These are phyloP conservation scores for Ametastegia equiseti DNA, from an alignment of 2,888 invertebrate species.

Conservation along the genomic window DNA sequence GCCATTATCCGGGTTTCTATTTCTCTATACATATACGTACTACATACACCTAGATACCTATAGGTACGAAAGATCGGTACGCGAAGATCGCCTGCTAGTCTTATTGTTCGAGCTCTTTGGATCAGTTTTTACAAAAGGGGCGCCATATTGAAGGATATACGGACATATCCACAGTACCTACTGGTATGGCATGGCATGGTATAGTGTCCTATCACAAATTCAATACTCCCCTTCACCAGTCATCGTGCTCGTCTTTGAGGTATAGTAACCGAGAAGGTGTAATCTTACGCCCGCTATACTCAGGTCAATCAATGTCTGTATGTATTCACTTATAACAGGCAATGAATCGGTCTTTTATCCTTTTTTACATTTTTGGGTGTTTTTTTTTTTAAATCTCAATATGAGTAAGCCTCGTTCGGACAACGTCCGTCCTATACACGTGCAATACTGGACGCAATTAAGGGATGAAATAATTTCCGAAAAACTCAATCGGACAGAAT, in stretches of 20 bases:
- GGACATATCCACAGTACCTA: background rate
- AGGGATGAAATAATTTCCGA: too few relatives aligned
- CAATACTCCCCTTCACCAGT: background rate
- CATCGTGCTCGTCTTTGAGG: background rate
- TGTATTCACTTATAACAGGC: too few relatives aligned
- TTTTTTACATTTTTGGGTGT: too few relatives aligned
- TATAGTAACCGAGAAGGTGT: background rate
- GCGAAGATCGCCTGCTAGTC: slow-evolving; percentile 19
- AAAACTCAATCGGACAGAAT: too few relatives aligned
- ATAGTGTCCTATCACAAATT: slow-evolving; percentile 19
- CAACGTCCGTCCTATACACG: too few relatives aligned
- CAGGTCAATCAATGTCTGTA: background rate
- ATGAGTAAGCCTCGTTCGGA: too few relatives aligned
- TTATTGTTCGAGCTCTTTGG: slow-evolving; percentile 37
- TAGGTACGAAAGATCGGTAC: slow-evolving; percentile 38
- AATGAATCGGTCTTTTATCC: too few relatives aligned
- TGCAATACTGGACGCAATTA: too few relatives aligned
- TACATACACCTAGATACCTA: too few relatives aligned
- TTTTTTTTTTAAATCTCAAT: background rate
- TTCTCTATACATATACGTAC: too few relatives aligned
- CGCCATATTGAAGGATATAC: slow-evolving; percentile 33
- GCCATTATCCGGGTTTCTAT: slow-evolving; percentile 22
- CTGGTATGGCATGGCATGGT: too few relatives aligned
- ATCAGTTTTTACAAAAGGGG: slow-evolving; percentile 24
- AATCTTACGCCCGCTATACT: background rate